A percentile compares a stretch with the other conserved stretches of the same genome.
Conservation (phyloP, 1,140 invertebrate genomes). For the Cydia pomonella region DNA sequence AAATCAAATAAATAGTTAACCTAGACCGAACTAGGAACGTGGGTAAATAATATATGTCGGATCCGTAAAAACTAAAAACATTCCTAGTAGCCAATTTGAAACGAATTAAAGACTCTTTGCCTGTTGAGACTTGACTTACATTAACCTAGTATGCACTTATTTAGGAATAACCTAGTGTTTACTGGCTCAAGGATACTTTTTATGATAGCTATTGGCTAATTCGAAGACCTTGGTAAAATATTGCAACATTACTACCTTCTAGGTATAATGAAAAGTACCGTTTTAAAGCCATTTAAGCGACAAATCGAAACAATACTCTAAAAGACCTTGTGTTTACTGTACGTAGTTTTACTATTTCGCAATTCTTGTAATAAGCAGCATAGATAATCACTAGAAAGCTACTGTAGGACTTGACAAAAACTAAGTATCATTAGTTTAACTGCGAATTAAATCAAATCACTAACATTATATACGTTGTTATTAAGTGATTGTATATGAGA, state of each 20-base stretch:
- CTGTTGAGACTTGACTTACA: constrained; percentile 10
- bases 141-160: constrained; percentile 30
- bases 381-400: constrained; percentile 15
- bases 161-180: constrained; percentile 24
- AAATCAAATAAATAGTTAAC: background rate
- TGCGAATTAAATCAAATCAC: constrained; percentile 1
- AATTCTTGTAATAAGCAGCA: background rate
- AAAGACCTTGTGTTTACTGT: constrained; percentile 8
- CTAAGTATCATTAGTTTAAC: constrained; percentile 11
- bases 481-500: constrained; percentile 2
- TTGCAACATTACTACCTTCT: constrained; percentile 10
- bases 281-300: background rate
- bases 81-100: constrained; percentile 9
- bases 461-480: background rate
- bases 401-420: background rate
- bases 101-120: background rate
- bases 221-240: background rate
- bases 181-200: constrained; percentile 23
- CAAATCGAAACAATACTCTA: constrained; percentile 13
- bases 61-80: background rate
- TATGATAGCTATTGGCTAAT: constrained; percentile 9
- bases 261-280: background rate
- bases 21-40: background rate
- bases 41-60: background rate
- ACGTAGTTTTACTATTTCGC: background rate